phyloP scores from a whole-genome alignment of 2,888 invertebrate species.

The Enchytraeus crypticus region DNA sequence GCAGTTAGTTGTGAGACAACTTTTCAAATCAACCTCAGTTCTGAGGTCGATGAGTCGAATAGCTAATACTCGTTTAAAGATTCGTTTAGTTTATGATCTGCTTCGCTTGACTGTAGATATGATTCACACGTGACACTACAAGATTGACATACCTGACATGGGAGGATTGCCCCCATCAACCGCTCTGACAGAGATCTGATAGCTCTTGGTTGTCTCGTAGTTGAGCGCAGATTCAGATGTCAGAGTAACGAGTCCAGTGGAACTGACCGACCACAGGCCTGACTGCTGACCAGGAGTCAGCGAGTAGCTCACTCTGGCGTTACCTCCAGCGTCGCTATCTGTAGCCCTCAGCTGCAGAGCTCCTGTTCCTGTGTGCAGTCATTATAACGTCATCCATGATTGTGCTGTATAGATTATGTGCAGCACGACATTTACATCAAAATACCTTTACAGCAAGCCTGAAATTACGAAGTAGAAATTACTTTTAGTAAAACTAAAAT shows the following conservation, averaged over 20 bases:
- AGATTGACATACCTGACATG: background rate
- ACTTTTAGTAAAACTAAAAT: too few species aligned
- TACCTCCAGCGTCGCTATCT: slow-evolving; percentile 21
- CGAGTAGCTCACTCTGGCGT: slow-evolving; percentile 8
- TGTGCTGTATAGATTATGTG: background rate
- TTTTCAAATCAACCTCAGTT: too few species aligned
- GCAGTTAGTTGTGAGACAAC: too few species aligned
- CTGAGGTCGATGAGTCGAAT: too few species aligned
- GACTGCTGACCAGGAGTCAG: slow-evolving; percentile 1
- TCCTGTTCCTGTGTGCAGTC: slow-evolving; percentile 8
- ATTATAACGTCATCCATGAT: background rate
- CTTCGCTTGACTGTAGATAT: too few species aligned
- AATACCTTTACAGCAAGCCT: too few species aligned
- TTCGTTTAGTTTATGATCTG: too few species aligned
- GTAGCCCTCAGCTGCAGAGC: slow-evolving; percentile 16
- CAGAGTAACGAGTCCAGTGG: slow-evolving; percentile 8
- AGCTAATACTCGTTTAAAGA: too few species aligned
- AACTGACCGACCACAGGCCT: slow-evolving; percentile 1
- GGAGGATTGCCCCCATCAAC: slow-evolving; percentile 15
- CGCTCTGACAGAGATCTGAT: slow-evolving; percentile 16
- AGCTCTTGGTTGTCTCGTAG: slow-evolving; percentile 11
- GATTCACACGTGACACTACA: too few species aligned
- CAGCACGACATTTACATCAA: background rate
- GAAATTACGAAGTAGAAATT: too few species aligned
- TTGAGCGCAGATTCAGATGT: slow-evolving; percentile 2